Evolutionary conservation across 2,797 vertebrate genomes (phyloP), one percentile per base, ranked within the genome.

Genomic region (Peromyscus eremicus): DNA sequence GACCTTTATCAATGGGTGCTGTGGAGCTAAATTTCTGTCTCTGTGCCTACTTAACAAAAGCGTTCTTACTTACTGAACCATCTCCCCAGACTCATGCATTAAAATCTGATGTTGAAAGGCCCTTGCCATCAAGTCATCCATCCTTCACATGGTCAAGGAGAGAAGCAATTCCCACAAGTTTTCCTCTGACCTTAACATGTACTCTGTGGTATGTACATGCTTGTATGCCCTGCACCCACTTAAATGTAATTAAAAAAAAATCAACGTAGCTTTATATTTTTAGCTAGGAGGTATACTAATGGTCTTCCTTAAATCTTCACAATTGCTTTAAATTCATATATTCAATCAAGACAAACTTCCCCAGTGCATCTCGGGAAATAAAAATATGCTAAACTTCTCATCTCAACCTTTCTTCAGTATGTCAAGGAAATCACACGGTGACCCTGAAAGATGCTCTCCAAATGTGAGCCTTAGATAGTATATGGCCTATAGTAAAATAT

Each of bases 251-350:
- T 87, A 66, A 68, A 66, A 64, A 64, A 70, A 68, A 68, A 68
- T 68, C 40, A 85, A 70, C 70, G n/a, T 10, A 87, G n/a, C 14
- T 89, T 83, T 82, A 57, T 34, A 37, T 64, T 92, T 96, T 95
- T 91, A 93, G 46, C 11, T 68, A 90, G 37, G n/a, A 94, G 60
- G n/a, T 89, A 92, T 89, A 96, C 49, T 55, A 92, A 91, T 32
- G 19, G 37, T 83, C 23, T 89, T 86, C 71, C 66, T 23, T n/a
- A 97, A 91, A 95, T 86, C 40, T 70, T 96, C 6, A 80, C 21
- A 92, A 90, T 13, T 43, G 27, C 16, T 95, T 97, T 66, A 77
- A 68, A 95, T 55, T 25, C 57, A 88, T 49, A 75, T 40, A 94
- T 55, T 95, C 43, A 92, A 82, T 95, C 16, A 88, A 83, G 94